Conservation (phyloP, 2,888 invertebrate genomes). For the Meteorus colon region DNA sequence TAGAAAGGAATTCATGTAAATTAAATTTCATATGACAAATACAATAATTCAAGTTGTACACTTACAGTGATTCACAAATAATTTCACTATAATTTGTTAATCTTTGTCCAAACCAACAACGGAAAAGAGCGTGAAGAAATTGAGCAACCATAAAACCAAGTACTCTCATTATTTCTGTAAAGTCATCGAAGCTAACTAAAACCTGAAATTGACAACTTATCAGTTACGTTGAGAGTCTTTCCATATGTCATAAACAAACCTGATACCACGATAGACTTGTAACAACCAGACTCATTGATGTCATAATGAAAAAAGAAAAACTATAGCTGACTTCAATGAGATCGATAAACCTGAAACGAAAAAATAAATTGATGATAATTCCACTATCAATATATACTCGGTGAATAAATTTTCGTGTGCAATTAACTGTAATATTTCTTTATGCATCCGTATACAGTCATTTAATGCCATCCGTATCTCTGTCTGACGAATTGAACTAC, state of each 20-base stretch:
- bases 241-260: too few species aligned
- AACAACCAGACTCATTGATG: not conserved
- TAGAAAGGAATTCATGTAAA: not conserved
- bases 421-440: slow-evolving; percentile 12
- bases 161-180: slow-evolving; percentile 5
- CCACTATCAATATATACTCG: not conserved
- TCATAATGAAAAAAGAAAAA: slow-evolving; percentile 10
- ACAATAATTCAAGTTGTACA: not conserved
- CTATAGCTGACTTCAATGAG: slow-evolving; percentile 1
- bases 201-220: not conserved
- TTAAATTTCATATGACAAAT: too few species aligned
- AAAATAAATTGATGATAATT: not conserved
- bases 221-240: too few species aligned
- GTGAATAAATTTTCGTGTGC: too few species aligned
- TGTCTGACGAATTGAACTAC: not conserved
- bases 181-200: not conserved
- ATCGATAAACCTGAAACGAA: slow-evolving; percentile 16
- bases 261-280: not conserved
- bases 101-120: slow-evolving; percentile 26
- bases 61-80: slow-evolving; percentile 8
- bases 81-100: slow-evolving; percentile 27
- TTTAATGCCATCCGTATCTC: not conserved
- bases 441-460: slow-evolving; percentile 11
- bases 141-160: slow-evolving; percentile 20
- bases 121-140: slow-evolving; percentile 22